Evolutionary conservation across 2,888 invertebrate genomes (phyloP), one percentile per base, ranked within the genome.

Genomic region (Macrosoma leucophasiata): DNA sequence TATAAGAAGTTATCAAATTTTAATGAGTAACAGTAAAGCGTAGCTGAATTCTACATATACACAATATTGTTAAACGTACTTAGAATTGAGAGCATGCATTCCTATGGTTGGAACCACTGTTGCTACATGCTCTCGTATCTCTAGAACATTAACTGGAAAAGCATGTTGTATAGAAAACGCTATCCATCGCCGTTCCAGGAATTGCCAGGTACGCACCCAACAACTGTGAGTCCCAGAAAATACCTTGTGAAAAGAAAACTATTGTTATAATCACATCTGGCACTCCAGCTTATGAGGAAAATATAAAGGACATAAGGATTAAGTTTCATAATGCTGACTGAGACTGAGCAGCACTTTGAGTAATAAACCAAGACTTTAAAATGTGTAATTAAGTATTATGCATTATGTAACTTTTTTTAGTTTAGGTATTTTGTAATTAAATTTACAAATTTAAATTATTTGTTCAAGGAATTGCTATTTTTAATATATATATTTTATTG

Each of bases 171-270:
- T 75, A 3, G 76, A 64, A 39, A 82, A 84, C 0, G 73, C 52
- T 4, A 81, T 29, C 73, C 78, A 82, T 24, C 74, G 60, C 13
- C 67, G 57, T 39, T 79, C 60, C 19, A 81, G 47, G 45, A 71
- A 74, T 39, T 62, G 69, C 77, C 78, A 84, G 1, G 70, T 72
- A 19, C 81, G 55, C 13, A 78, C 79, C 77, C 77, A 82, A n/a
- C 63, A 57, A 23, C 46, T 56, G 19, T 69, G 55, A 20, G 28
- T 15, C 13, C 70, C 76, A 33, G 57, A 63, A 62, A 61, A 65
- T 31, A 82, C 58, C 82, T 79, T 29, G 10, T 13, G 4, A 9
- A 32, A 4, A 32, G 8, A 26, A 10, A 20, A 17, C 13, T 25
- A 15, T 15, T 25, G 21, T 29, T n/a, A 12, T 13, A 7, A 18